phyloP scores from a whole-genome alignment of 1,140 invertebrate genomes.

The Sinella curviseta region DNA sequence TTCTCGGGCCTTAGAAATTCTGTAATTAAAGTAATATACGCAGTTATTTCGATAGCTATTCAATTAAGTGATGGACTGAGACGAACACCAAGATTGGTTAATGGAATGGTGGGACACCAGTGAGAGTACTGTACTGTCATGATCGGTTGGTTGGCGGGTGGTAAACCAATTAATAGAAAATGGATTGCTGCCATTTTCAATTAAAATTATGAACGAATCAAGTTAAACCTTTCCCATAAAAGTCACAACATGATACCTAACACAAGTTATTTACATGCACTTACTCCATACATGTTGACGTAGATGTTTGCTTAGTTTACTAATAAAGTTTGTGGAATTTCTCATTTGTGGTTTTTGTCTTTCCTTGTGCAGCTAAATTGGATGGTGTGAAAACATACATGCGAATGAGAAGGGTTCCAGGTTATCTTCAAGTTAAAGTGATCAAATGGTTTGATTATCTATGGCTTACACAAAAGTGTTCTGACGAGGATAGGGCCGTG shows the following conservation, averaged over 20 bases:
- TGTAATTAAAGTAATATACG: no score
- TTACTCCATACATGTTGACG: not conserved
- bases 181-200: not conserved
- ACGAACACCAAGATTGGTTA: not conserved
- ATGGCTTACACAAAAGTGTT: slow-evolving; percentile 97
- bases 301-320: not conserved
- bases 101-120: not conserved
- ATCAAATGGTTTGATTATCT: slow-evolving; percentile 99
- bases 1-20: no score
- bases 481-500: slow-evolving; percentile 93
- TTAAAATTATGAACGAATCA: not conserved
- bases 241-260: not conserved
- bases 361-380: slow-evolving; percentile 81
- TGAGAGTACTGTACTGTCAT: not conserved
- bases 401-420: slow-evolving; percentile 91
- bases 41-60: no score
- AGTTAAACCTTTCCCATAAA: not conserved
- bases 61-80: not conserved
- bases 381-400: slow-evolving; percentile 99
- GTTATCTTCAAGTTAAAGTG: slow-evolving; percentile 93
- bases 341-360: slow-evolving; percentile 31
- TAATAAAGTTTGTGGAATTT: not conserved
- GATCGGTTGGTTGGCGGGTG: not conserved
- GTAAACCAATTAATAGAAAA: slow-evolving; percentile 8
- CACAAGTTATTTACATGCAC: not conserved